These are phyloP conservation scores for Nesogale talazaci DNA, from an alignment of 2,113 vertebrate genomes.

Conservation along the genomic window DNA sequence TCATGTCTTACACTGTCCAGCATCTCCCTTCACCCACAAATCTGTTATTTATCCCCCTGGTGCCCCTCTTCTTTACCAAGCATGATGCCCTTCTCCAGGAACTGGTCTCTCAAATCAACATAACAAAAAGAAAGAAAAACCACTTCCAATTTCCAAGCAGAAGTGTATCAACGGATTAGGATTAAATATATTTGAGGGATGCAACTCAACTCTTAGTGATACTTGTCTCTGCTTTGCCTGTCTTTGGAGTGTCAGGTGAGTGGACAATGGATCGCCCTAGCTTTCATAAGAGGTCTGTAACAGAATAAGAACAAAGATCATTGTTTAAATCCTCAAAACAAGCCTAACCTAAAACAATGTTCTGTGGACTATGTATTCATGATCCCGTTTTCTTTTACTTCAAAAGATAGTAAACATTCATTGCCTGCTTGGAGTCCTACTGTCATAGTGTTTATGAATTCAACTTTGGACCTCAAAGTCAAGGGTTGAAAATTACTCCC, in stretches of 20 bases:
- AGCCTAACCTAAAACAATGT: neutral
- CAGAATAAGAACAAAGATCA: conserved; percentile 2
- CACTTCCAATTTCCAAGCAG: neutral
- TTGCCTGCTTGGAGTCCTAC: too few species aligned
- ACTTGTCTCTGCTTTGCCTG: neutral
- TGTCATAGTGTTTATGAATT: too few species aligned
- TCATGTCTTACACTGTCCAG: too few species aligned
- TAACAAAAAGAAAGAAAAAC: neutral
- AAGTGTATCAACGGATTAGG: neutral
- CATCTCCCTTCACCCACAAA: too few species aligned
- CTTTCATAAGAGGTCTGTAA: conserved; percentile 20
- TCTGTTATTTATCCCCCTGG: too few species aligned
- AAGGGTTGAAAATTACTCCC: too few species aligned
- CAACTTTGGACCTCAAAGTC: too few species aligned
- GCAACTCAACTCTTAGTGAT: neutral
- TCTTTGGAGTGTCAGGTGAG: neutral
- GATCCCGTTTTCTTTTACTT: neutral
- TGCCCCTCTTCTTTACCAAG: too few species aligned
- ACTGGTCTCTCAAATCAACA: neutral
- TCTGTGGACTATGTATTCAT: neutral
- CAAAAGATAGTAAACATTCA: too few species aligned
- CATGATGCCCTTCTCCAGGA: too few species aligned
- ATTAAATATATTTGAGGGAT: neutral
- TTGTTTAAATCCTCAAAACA: conserved; percentile 16
- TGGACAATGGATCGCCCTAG: neutral